Conservation (phyloP, 2,113 vertebrate species). For the Chaenogobius annularis region DNA sequence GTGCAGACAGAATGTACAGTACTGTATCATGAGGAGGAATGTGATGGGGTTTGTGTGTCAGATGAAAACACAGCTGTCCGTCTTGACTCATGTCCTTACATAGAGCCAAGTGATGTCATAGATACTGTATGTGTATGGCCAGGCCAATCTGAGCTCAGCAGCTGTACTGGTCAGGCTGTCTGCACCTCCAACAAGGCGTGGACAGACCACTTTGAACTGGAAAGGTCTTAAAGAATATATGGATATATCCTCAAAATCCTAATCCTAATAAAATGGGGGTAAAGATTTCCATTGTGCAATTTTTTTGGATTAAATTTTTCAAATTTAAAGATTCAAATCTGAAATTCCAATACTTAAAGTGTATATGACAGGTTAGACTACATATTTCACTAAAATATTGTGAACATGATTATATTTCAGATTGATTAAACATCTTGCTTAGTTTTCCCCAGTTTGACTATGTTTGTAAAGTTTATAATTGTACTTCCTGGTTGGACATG, state of each 20-base stretch:
- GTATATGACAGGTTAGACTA: too few relatives aligned
- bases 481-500: too few relatives aligned
- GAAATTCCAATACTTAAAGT: too few relatives aligned
- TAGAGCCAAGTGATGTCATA: not conserved
- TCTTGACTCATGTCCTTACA: not conserved
- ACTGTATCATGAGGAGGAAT: not conserved
- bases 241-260: not conserved
- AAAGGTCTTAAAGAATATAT: not conserved
- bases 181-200: not conserved
- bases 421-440: too few relatives aligned
- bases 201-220: not conserved
- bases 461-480: too few relatives aligned
- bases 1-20: not conserved
- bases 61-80: slow-evolving; percentile 1
- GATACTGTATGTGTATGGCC: not conserved
- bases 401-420: too few relatives aligned
- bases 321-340: too few relatives aligned
- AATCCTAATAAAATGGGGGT: too few relatives aligned
- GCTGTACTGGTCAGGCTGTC: not conserved
- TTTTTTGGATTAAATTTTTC: too few relatives aligned
- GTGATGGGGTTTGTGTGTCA: slow-evolving; percentile 1
- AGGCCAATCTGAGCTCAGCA: not conserved
- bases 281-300: too few relatives aligned
- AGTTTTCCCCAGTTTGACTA: too few relatives aligned
- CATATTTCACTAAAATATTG: too few relatives aligned